Evolutionary conservation across 2,113 vertebrate genomes (phyloP).

Genomic region (Mesoclemmys tuberculata): DNA sequence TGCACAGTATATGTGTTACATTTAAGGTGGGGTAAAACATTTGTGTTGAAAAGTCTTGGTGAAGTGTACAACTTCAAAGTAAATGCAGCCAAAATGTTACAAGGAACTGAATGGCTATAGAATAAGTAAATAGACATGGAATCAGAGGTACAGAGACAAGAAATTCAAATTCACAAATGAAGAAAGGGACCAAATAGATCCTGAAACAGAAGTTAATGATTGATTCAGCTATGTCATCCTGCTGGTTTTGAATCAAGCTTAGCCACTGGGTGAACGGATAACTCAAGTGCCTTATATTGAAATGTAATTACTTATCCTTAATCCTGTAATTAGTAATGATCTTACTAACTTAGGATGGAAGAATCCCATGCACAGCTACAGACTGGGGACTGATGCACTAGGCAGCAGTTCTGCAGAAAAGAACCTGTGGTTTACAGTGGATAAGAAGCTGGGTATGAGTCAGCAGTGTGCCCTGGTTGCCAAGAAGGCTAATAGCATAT

Average conservation of each 20-base stretch:
- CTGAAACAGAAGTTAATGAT: background rate
- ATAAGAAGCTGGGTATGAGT: no score
- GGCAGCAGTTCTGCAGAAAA: no score
- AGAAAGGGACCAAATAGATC: background rate
- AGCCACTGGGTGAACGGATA: background rate
- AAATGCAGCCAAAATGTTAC: background rate
- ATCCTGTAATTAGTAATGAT: no score
- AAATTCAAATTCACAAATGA: background rate
- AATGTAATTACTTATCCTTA: background rate
- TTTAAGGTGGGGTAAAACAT: background rate
- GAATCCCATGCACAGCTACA: no score
- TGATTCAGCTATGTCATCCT: background rate
- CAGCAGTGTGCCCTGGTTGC: no score
- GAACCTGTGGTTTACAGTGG: no score
- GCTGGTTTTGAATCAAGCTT: fast-evolving
- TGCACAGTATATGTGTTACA: background rate
- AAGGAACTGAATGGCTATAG: background rate
- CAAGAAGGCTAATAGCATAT: no score
- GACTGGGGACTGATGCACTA: no score
- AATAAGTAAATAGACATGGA: background rate
- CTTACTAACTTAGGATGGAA: no score
- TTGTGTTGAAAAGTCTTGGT: background rate
- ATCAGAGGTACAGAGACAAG: background rate
- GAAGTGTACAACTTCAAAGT: background rate
- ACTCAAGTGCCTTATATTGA: background rate